A percentile compares a stretch with the other conserved stretches of the same genome.
These are phyloP conservation scores for Hippocampus barbouri DNA, from an alignment of 2,113 vertebrate species.

Conservation along the genomic window DNA sequence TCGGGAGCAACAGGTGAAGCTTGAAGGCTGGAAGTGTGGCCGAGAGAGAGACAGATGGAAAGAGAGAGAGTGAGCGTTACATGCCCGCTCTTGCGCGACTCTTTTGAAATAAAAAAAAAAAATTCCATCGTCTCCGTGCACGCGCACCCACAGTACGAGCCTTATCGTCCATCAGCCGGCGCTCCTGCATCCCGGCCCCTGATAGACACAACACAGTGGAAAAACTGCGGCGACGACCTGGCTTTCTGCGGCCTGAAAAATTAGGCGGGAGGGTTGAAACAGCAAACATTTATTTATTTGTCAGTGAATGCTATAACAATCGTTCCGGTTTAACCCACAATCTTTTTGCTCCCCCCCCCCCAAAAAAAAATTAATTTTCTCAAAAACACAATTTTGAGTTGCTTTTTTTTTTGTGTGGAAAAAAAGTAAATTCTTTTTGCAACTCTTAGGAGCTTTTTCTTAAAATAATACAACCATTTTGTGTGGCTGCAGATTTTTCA, in stretches of 20 bases:
- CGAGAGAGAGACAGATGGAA: conserved; percentile 28
- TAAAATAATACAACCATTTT: too few species aligned
- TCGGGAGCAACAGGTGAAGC: neutral
- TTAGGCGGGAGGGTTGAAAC: too few species aligned
- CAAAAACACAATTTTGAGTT: too few species aligned
- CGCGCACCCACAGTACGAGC: conserved; percentile 1
- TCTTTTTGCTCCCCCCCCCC: too few species aligned
- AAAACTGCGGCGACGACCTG: conserved; percentile 32
- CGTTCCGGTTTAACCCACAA: too few species aligned
- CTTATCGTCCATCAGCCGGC: conserved; percentile 43
- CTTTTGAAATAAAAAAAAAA: conserved; percentile 52
- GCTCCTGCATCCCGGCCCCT: conserved; percentile 14
- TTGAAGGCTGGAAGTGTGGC: neutral
- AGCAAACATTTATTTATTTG: too few species aligned
- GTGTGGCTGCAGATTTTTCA: too few species aligned
- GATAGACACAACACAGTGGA: conserved; percentile 38
- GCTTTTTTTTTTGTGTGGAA: too few species aligned
- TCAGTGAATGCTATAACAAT: too few species aligned
- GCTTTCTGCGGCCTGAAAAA: neutral
- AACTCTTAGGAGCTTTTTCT: too few species aligned
- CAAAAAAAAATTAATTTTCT: too few species aligned
- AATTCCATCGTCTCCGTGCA: conserved; percentile 51
- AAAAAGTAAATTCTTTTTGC: too few species aligned
- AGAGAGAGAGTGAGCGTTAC: conserved; percentile 20
- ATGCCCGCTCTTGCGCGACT: conserved; percentile 59